Percentiles rank a stretch among this genome's conserved stretches.
phyloP scores from a whole-genome alignment of 2,797 vertebrate species.

The Phoeniculus purpureus region DNA sequence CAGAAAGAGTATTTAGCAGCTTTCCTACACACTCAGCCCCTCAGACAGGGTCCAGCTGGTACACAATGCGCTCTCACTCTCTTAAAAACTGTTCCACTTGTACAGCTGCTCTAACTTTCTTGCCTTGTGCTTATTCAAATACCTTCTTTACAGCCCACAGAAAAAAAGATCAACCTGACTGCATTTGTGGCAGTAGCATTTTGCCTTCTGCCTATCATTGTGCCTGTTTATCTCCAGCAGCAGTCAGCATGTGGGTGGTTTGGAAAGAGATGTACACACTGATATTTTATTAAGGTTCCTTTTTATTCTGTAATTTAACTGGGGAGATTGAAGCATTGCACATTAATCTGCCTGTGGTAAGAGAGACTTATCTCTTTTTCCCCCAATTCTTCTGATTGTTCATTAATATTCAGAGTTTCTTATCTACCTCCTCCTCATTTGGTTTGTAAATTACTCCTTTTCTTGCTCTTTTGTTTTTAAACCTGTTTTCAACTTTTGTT shows the following conservation, averaged over 20 bases:
- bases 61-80: background rate
- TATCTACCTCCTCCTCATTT: constrained; percentile 63
- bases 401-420: constrained; percentile 68
- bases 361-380: constrained; percentile 26
- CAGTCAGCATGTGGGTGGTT: constrained; percentile 52
- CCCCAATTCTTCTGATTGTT: constrained; percentile 7
- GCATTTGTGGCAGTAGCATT: background rate
- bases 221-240: constrained; percentile 24
- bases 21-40: background rate
- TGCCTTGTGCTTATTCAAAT: constrained; percentile 7
- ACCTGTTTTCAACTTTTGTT: constrained; percentile 57
- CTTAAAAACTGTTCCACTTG: background rate
- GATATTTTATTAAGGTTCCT: constrained; percentile 32
- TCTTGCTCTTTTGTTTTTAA: constrained; percentile 46
- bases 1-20: background rate
- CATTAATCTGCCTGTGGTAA: constrained; percentile 62
- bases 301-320: constrained; percentile 51
- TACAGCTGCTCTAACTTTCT: constrained; percentile 19
- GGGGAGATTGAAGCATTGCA: constrained; percentile 27
- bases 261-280: constrained; percentile 27
- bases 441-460: constrained; percentile 68
- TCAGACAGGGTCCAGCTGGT: background rate
- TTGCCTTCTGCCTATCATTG: constrained; percentile 29
- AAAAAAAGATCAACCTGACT: constrained; percentile 4
- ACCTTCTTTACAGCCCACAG: background rate